These are phyloP conservation scores for Dasypogon diadema DNA, from an alignment of 2,888 invertebrate species.

Conservation along the genomic window DNA sequence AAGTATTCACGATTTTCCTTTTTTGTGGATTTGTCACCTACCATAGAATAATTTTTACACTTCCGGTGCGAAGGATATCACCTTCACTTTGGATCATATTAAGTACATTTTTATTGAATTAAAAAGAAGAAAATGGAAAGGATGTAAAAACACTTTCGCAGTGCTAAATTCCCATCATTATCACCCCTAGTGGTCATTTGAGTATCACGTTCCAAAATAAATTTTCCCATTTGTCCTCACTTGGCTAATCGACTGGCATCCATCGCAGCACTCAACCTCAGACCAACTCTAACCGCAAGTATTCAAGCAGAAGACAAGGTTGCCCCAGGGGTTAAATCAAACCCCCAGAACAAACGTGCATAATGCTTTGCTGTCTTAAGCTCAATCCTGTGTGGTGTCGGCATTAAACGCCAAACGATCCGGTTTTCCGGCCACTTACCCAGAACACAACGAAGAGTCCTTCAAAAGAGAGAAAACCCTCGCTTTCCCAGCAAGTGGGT, in stretches of 20 bases:
- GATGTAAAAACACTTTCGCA: conserved; percentile 40
- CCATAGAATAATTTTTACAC: too few relatives aligned
- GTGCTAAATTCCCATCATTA: conserved; percentile 45
- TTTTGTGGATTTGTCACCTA: too few relatives aligned
- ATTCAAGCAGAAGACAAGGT: conserved; percentile 49
- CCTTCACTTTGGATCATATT: not conserved
- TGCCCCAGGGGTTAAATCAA: conserved; percentile 50
- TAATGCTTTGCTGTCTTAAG: conserved; percentile 51
- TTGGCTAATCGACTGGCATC: conserved; percentile 46
- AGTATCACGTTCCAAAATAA: conserved; percentile 48
- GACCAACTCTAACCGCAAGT: conserved; percentile 35
- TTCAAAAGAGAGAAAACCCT: conserved; percentile 49
- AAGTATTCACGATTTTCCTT: too few relatives aligned
- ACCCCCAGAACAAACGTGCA: conserved; percentile 50
- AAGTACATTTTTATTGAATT: conserved; percentile 25
- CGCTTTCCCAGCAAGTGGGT: conserved; percentile 40
- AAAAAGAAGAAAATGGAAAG: not conserved
- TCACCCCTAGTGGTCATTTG: conserved; percentile 45
- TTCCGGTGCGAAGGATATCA: too few relatives aligned
- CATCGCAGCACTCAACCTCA: conserved; percentile 11
- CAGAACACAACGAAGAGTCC: conserved; percentile 50
- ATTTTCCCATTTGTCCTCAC: conserved; percentile 49
- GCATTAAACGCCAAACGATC: conserved; percentile 52
- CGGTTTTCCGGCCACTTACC: conserved; percentile 52
- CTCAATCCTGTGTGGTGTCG: conserved; percentile 50